phyloP scores from a whole-genome alignment of 2,113 vertebrate species.

The Perca flavescens region DNA sequence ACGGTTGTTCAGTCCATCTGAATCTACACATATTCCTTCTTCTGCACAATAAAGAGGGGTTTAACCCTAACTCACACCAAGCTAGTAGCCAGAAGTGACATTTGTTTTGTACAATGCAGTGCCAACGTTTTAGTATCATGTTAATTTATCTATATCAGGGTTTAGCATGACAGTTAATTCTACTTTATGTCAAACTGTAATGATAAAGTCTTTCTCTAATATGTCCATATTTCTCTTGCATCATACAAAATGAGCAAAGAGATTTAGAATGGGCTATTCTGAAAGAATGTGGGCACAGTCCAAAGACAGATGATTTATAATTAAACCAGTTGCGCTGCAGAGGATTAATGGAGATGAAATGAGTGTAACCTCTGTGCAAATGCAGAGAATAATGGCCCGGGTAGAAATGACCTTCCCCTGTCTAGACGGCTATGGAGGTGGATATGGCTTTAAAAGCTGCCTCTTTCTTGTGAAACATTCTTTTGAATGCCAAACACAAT shows the following conservation, averaged over 20 bases:
- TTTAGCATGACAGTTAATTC: neutral
- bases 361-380: slow-evolving; percentile 61
- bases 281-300: slow-evolving; percentile 8
- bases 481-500: slow-evolving; percentile 42
- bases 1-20: neutral
- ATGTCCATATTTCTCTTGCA: neutral
- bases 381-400: slow-evolving; percentile 57
- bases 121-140: neutral
- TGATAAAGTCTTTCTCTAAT: neutral
- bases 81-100: neutral
- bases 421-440: slow-evolving; percentile 67
- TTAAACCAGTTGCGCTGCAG: slow-evolving; percentile 34
- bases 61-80: neutral
- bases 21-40: neutral
- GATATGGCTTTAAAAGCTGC: slow-evolving; percentile 33
- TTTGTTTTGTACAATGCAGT: neutral
- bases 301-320: slow-evolving; percentile 43
- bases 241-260: neutral
- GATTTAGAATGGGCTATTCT: neutral
- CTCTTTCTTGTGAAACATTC: neutral
- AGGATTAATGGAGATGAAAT: slow-evolving; percentile 65
- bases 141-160: neutral
- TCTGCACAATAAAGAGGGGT: neutral
- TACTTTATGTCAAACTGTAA: neutral
- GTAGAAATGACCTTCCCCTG: slow-evolving; percentile 60